phyloP scores from a whole-genome alignment of 2,888 invertebrate species.

The Noctuana brunneofusca region DNA sequence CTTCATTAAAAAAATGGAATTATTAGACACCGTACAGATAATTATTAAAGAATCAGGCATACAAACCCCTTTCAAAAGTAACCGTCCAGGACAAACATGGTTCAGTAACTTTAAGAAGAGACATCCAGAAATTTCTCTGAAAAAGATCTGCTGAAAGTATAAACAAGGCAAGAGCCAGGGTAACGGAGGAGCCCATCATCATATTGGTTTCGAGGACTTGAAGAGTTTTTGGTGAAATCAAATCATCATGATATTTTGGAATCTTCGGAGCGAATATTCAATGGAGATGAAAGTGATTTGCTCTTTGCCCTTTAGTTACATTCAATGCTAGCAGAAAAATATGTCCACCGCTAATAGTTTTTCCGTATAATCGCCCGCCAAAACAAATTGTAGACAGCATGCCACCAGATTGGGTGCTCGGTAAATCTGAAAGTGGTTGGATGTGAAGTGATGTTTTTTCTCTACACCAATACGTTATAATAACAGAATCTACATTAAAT shows the following conservation, averaged over 20 bases:
- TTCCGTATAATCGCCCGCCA: conserved; percentile 43
- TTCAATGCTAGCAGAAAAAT: conserved; percentile 20
- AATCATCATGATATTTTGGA: not conserved
- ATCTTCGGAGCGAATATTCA: conserved; percentile 4
- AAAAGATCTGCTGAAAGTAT: conserved; percentile 44
- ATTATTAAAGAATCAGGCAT: conserved; percentile 34
- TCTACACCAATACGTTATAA: too few relatives aligned
- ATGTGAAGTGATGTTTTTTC: not conserved
- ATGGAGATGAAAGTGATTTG: conserved; percentile 45
- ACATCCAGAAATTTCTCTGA: conserved; percentile 44
- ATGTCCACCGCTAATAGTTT: conserved; percentile 44
- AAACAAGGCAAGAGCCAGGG: conserved; percentile 44
- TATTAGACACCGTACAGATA: conserved; percentile 44
- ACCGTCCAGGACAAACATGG: conserved; percentile 44
- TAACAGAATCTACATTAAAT: too few relatives aligned
- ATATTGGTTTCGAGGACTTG: not conserved
- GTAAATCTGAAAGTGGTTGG: not conserved
- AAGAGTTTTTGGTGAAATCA: not conserved
- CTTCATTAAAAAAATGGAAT: conserved; percentile 46
- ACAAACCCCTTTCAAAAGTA: conserved; percentile 38
- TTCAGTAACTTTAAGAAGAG: conserved; percentile 46
- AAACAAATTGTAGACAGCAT: not conserved
- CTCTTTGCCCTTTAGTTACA: conserved; percentile 38
- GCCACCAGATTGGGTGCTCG: not conserved
- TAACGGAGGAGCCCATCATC: not conserved